Percentiles rank a stretch among this genome's conserved stretches.
Evolutionary conservation across 2,888 invertebrate genomes (phyloP).

Genomic region (Patella depressa): DNA sequence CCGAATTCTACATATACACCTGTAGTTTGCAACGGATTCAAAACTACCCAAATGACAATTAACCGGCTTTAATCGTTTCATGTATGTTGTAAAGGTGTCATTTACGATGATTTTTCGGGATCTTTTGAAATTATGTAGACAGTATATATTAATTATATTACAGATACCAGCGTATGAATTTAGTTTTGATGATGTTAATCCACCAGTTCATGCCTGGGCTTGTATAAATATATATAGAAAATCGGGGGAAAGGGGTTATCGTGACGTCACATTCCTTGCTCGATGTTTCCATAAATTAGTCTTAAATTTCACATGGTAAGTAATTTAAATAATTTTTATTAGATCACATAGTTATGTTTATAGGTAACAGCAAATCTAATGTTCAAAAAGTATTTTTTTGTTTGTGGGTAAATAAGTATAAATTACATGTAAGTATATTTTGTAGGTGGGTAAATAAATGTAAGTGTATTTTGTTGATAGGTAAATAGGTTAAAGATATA

Average conservation of each 20-base stretch:
- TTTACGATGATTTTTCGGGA: neutral
- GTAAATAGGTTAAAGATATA: conserved; percentile 48
- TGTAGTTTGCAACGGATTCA: too few relatives aligned
- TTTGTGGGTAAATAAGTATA: too few relatives aligned
- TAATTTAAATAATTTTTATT: neutral
- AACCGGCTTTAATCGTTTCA: too few relatives aligned
- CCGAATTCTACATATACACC: too few relatives aligned
- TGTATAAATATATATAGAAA: conserved; percentile 62
- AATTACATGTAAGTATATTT: neutral
- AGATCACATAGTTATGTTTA: too few relatives aligned
- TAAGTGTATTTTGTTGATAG: conserved; percentile 63
- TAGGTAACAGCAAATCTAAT: too few relatives aligned
- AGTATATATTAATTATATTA: conserved; percentile 4
- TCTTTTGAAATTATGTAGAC: too few relatives aligned
- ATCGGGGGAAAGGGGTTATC: conserved; percentile 49
- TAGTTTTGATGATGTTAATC: conserved; percentile 70
- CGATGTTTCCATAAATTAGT: conserved; percentile 68
- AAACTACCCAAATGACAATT: too few relatives aligned
- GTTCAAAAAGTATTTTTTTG: too few relatives aligned
- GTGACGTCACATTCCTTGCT: conserved; percentile 66
- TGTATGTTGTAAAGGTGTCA: neutral
- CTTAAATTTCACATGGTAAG: conserved; percentile 70
- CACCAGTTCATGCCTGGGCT: conserved; percentile 71
- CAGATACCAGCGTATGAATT: conserved; percentile 71
- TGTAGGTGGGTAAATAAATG: neutral